Evolutionary conservation across 2,113 vertebrate species (phyloP).

Genomic region (Coryphaenoides rupestris): DNA sequence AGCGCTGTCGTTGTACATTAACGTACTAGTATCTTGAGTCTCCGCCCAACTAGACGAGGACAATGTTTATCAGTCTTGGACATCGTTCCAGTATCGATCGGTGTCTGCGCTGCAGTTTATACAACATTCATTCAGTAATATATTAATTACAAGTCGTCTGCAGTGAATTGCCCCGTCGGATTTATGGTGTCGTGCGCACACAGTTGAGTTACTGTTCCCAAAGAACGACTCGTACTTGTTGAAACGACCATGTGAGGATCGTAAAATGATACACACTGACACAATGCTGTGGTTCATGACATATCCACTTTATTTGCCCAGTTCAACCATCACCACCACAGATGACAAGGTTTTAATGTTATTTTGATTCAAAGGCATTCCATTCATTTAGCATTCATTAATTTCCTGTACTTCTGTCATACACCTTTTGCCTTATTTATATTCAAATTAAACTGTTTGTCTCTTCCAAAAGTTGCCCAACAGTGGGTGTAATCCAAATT

Average conservation of each 20-base stretch:
- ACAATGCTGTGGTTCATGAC: too few relatives aligned
- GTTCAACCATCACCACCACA: too few relatives aligned
- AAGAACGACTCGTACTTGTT: too few relatives aligned
- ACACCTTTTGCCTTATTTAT: too few relatives aligned
- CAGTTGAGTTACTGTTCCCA: too few relatives aligned
- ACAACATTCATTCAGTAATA: constrained; percentile 25
- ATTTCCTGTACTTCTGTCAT: background rate
- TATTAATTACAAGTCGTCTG: constrained; percentile 10
- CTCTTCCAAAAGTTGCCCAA: constrained; percentile 11
- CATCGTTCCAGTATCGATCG: constrained; percentile 55
- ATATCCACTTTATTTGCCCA: too few relatives aligned
- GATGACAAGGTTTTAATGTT: too few relatives aligned
- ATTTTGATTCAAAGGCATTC: too few relatives aligned
- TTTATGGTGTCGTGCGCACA: too few relatives aligned
- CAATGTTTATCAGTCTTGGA: constrained; percentile 50
- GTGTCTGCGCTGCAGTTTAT: constrained; percentile 35
- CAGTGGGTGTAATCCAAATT: constrained; percentile 14
- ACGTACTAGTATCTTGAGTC: constrained; percentile 41
- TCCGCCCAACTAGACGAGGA: constrained; percentile 61
- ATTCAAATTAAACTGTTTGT: too few relatives aligned
- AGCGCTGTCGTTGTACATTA: constrained; percentile 52
- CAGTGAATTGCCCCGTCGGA: background rate
- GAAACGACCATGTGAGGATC: too few relatives aligned
- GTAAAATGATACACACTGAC: too few relatives aligned
- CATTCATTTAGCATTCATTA: background rate